Conservation (phyloP, 2,113 vertebrate genomes). For the Sardina pilchardus region DNA sequence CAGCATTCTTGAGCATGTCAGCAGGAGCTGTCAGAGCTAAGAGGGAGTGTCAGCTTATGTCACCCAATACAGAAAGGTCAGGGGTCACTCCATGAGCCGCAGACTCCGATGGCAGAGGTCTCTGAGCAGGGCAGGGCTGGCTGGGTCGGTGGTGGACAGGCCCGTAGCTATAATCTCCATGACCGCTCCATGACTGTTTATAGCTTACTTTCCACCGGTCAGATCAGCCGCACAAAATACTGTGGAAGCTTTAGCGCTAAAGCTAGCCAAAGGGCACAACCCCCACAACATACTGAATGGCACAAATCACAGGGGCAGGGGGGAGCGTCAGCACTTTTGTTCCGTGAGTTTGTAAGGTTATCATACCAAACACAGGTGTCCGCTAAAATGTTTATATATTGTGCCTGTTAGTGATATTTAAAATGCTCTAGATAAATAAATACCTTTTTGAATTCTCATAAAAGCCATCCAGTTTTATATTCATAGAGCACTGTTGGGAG, state of each 20-base stretch:
- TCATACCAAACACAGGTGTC: conserved; percentile 7
- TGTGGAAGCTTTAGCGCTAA: not conserved
- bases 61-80: conserved; percentile 36
- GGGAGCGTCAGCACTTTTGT: not conserved
- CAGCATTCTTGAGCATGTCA: conserved; percentile 43
- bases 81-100: conserved; percentile 28
- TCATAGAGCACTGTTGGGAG: not conserved
- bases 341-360: not conserved
- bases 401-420: not conserved
- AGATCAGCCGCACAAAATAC: not conserved
- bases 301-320: not conserved
- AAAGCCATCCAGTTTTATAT: not conserved
- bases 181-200: not conserved
- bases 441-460: not conserved
- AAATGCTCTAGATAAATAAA: not conserved
- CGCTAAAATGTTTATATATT: not conserved
- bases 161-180: not conserved
- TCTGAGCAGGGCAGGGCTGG: not conserved
- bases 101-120: not conserved
- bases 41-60: conserved; percentile 9
- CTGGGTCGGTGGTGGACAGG: not conserved
- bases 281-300: not conserved
- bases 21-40: not conserved
- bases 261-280: not conserved
- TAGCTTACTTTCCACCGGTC: not conserved